Evolutionary conservation across 2,797 vertebrate species (phyloP).

Genomic region (Moxostoma hubbsi): DNA sequence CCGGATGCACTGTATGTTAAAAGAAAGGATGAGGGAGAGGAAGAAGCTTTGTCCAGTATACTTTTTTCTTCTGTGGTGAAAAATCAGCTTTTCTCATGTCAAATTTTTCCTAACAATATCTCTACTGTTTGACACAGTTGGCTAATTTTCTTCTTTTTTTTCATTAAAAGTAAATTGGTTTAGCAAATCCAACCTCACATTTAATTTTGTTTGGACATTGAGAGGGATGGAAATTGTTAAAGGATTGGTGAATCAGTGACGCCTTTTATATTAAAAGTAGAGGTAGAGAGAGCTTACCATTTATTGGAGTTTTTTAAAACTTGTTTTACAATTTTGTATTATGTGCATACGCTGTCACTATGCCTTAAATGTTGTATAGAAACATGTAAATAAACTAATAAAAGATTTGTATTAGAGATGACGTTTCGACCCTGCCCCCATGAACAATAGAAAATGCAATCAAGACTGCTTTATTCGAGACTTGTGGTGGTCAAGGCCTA

Average conservation of each 20-base stretch:
- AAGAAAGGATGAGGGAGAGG: slow-evolving; percentile 12
- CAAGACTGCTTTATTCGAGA: neutral
- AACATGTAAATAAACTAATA: neutral
- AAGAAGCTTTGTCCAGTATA: slow-evolving; percentile 29
- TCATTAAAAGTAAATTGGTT: slow-evolving; percentile 20
- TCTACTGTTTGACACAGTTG: slow-evolving; percentile 38
- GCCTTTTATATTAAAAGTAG: neutral
- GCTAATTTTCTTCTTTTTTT: slow-evolving; percentile 39
- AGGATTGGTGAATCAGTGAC: neutral
- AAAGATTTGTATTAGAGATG: neutral
- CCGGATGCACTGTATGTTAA: neutral
- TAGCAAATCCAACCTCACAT: neutral
- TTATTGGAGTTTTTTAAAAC: neutral
- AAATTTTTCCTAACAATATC: slow-evolving; percentile 60
- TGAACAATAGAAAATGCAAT: too few species aligned
- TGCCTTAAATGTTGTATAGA: neutral
- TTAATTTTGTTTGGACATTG: neutral
- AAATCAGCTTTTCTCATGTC: slow-evolving; percentile 4
- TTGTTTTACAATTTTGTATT: neutral
- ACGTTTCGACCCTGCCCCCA: neutral
- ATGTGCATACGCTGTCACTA: neutral
- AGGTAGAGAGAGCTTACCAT: neutral
- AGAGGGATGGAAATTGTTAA: slow-evolving; percentile 1
- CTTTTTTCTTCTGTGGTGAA: slow-evolving; percentile 2
- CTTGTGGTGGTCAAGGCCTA: neutral